phyloP scores from a whole-genome alignment of 2,113 vertebrate species.

The Xiphophorus maculatus region DNA sequence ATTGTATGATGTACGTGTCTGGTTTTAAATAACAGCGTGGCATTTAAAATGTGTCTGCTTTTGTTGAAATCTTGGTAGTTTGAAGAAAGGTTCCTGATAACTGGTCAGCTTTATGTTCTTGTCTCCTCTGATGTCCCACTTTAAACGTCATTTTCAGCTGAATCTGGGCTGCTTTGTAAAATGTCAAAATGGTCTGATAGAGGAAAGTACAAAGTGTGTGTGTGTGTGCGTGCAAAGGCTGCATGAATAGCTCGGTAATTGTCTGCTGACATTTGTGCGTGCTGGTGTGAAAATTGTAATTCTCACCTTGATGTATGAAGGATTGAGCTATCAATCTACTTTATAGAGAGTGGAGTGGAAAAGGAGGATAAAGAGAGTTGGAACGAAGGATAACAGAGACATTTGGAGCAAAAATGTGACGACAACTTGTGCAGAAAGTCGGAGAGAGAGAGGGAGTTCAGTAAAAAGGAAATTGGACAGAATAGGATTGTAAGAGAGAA shows the following conservation, averaged over 20 bases:
- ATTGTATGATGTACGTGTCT: no score
- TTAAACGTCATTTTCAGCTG: not conserved
- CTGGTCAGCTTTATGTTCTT: not conserved
- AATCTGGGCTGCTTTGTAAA: conserved; percentile 18
- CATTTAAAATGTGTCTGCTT: not conserved
- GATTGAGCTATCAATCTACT: conserved; percentile 72
- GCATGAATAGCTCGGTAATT: conserved; percentile 36
- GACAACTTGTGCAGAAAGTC: not conserved
- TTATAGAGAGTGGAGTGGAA: conserved; percentile 61
- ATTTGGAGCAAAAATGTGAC: not conserved
- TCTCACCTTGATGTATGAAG: conserved; percentile 68
- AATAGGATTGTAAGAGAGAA: not conserved
- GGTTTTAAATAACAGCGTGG: not conserved
- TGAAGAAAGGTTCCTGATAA: not conserved
- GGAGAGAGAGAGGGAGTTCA: not conserved
- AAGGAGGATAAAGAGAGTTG: conserved; percentile 55
- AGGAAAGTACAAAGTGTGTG: conserved; percentile 6
- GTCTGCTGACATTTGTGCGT: conserved; percentile 34
- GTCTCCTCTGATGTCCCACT: not conserved
- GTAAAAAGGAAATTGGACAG: conserved; percentile 2
- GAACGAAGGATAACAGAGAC: conserved; percentile 48
- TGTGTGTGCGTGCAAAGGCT: conserved; percentile 9
- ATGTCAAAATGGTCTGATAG: conserved; percentile 9
- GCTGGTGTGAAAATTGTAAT: conserved; percentile 60
- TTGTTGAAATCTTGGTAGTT: not conserved